phyloP scores from a whole-genome alignment of 1,140 invertebrate genomes.

The Contarinia nasturtii region DNA sequence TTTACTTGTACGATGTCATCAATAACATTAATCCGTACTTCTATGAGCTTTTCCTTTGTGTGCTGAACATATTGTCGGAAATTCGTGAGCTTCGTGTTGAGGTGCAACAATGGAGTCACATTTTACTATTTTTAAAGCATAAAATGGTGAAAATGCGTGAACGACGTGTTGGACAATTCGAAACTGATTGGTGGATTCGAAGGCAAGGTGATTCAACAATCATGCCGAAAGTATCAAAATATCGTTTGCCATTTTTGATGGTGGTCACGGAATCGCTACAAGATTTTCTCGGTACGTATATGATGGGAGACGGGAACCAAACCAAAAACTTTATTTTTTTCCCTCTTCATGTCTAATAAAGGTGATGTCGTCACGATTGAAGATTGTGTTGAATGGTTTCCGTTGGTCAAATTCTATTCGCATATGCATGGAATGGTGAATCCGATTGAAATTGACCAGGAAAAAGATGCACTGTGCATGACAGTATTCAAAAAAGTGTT shows the following conservation, averaged over 20 bases:
- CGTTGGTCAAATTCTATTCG: slow-evolving; percentile 18
- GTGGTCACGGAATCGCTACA: slow-evolving; percentile 18
- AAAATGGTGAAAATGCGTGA: slow-evolving; percentile 17
- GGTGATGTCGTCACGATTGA: slow-evolving; percentile 19
- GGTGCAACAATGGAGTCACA: slow-evolving; percentile 18
- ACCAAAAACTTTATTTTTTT: too few relatives aligned
- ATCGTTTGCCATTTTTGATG: slow-evolving; percentile 18
- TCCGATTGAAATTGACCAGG: slow-evolving; percentile 9
- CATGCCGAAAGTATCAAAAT: slow-evolving; percentile 19
- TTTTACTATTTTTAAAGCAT: slow-evolving; percentile 19
- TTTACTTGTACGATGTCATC: slow-evolving; percentile 14
- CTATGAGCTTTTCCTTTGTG: slow-evolving; percentile 20
- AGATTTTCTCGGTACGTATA: slow-evolving; percentile 14
- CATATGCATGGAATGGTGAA: slow-evolving; percentile 13
- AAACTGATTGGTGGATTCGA: slow-evolving; percentile 20
- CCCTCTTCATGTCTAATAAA: not conserved
- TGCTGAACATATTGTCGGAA: slow-evolving; percentile 17
- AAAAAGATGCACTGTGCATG: slow-evolving; percentile 20
- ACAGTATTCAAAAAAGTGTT: slow-evolving; percentile 22
- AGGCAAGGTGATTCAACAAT: slow-evolving; percentile 16
- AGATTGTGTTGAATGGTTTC: slow-evolving; percentile 22
- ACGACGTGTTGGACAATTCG: slow-evolving; percentile 15
- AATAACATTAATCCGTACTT: slow-evolving; percentile 23
- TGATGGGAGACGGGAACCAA: too few relatives aligned
- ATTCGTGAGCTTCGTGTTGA: slow-evolving; percentile 13